Evolutionary conservation across 1,140 invertebrate genomes (phyloP), one percentile per base, ranked within the genome.

Genomic region (Hypothenemus hampei): DNA sequence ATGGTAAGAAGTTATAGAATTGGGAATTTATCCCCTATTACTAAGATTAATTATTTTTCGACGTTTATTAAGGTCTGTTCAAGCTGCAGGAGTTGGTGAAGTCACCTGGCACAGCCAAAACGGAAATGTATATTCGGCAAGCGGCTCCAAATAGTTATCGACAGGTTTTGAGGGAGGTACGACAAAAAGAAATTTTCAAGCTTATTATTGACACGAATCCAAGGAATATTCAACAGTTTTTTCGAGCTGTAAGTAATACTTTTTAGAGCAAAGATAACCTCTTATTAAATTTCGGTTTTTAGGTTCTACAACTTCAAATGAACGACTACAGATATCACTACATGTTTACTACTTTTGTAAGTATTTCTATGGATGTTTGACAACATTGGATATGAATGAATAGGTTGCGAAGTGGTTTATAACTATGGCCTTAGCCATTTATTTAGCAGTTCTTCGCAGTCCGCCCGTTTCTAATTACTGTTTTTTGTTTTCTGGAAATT

Each of bases 261-360:
- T 37, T 4, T 15, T 16, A 13, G 35, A 16, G 13, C 35, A 6
- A 15, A 37, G 18, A 37, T 13, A 16, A 8, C 11, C 11, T 2
- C 18, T 37, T 37, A 37, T 15, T 15, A 16, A n/a, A n/a, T n/a
- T n/a, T 37, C 7, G 11, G 35, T 37, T 37, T 82, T 37, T 79
- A 94, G 91, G 91, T 93, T 66, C 73, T 93, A 24, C 90, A 93
- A 69, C 72, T 93, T 11, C 90, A 93, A 72, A 93, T 94, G 91
- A 94, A 93, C 69, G 91, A 93, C 70, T 90, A 91, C 69, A 79
- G 87, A 69, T 93, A 93, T 69, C 91, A 95, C 72, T 95, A 93
- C 69, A 84, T 93, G 73, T 94, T 94, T 65, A 93, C 91, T 16
- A 92, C 87, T 15, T 92, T 93, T 72, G 91, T 93, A 81, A 90